Base-by-base conservation (phyloP, 2,888 invertebrate species). In the Nomada flava region DNA sequence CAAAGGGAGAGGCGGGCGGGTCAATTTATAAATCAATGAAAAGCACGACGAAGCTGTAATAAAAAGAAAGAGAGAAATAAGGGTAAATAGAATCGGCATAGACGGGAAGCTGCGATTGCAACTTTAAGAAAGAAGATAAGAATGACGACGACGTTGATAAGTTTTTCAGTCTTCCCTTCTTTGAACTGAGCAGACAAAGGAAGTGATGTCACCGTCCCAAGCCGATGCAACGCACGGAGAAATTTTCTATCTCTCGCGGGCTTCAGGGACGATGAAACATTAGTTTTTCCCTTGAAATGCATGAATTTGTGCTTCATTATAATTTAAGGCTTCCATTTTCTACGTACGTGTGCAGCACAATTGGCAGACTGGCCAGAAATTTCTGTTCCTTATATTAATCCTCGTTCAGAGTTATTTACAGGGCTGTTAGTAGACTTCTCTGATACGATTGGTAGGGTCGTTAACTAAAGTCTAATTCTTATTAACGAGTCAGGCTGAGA, bases 21-120 rank as follows among this genome's bases (percentile, higher is more conserved):
- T 73, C 59, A 52, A 52, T 74, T 73, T 65, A 65, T 52, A 74
- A 65, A 74, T 74, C 59, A 77, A 73, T 77, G 36, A 68, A 71
- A 74, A 60, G 74, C 67, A 9, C 50, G 47, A 20, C 42, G 20
- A 11, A 13, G 23, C 59, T 29, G 44, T 52, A 52, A 59, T 73
- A 42, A 64, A 64, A 73, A 26, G 15, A 57, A 57, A 57, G 36
- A 7, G 15, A 36, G 29, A 13, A 64, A 64, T 52, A 52, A 57
- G 47, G 47, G 57, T 64, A 36, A 50, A 64, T n/a, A 50, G 57
- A 26, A 36, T 47, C 67, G 57, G 47, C 57, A 73, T 47, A 47
- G 73, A 73, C 44, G 64, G 72, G 20, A 13, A 42, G 23, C 18
- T 70, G 36, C 10, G 36, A 64, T 52, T 42, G 36, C 42, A 20